Conservation (phyloP, 2,888 invertebrate species). For the Lampropteryx suffumata region DNA sequence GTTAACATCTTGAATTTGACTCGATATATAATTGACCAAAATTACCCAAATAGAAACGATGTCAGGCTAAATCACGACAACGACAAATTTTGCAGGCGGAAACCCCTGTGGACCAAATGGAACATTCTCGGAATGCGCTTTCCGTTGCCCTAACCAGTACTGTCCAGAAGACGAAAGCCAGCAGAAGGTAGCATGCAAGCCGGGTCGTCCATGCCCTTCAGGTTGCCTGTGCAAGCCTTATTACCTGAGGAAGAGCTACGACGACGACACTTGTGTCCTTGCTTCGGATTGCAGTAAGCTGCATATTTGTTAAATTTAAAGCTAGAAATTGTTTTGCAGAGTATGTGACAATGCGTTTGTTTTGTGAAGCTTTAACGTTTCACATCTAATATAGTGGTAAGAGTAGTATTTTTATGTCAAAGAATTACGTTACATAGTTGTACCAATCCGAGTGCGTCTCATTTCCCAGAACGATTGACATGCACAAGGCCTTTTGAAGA, state of each 20-base stretch:
- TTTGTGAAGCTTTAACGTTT: no score
- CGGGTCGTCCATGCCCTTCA: constrained; percentile 43
- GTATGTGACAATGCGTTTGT: no score
- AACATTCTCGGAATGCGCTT: constrained; percentile 43
- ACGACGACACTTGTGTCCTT: constrained; percentile 44
- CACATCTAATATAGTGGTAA: no score
- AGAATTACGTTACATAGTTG: no score
- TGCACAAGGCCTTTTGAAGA: constrained; percentile 42
- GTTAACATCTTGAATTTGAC: no score
- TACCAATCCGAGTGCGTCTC: no score
- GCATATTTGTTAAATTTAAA: no score
- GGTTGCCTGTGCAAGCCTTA: constrained; percentile 49
- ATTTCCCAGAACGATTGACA: constrained; percentile 36
- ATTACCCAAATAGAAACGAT: no score
- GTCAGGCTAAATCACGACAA: no score
- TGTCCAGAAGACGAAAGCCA: constrained; percentile 45
- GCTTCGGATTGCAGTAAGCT: constrained; percentile 42
- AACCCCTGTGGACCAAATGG: constrained; percentile 48
- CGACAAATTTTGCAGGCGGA: constrained; percentile 44
- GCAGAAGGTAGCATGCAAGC: constrained; percentile 38
- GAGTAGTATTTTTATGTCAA: no score
- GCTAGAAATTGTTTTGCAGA: no score
- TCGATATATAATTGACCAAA: no score
- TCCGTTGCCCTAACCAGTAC: constrained; percentile 44
- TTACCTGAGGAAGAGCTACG: constrained; percentile 37